Evolutionary conservation across 2,797 vertebrate genomes (phyloP), one percentile per base, ranked within the genome.

Genomic region (Erpetoichthys calabaricus): DNA sequence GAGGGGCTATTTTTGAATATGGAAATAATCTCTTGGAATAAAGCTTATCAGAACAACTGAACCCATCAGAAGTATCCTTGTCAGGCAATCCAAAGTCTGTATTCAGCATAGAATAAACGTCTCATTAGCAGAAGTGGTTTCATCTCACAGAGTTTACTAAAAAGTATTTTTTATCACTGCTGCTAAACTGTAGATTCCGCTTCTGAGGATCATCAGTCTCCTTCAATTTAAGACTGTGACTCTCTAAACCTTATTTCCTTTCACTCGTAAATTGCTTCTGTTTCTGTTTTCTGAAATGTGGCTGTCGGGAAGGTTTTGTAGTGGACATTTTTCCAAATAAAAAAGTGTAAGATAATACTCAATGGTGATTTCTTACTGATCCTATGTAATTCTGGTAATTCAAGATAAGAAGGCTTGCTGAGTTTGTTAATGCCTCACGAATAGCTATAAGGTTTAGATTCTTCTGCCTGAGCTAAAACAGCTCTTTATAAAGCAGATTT

Each of bases 171-270:
- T 62, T 41, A 45, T 45, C 51, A 56, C 56, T 53, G 25, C 5
- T 51, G 50, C 57, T 57, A 50, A n/a, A 44, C 58, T 53, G 60
- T 57, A 57, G 8, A 59, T n/a, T 49, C n/a, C 49, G 55, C 57
- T 67, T 25, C n/a, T 49, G 57, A 63, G 52, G 64, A 65, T 61
- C 60, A 61, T 61, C 55, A 45, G 10, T 65, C 63, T 64, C 56
- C 60, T 67, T 64, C 63, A 62, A 63, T 53, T 51, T 60, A 46
- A 52, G 44, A 64, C 58, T 25, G 25, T 25, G 25, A 25, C 25
- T 25, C 25, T 25, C 25, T 25, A 25, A 25, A 25, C 25, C 25
- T 25, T 25, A 25, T 25, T 25, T 25, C 57, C 57, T 60, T 62
- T 67, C 67, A 59, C 56, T 57, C 61, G 56, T 52, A 49, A 49